A percentile compares a stretch with the other conserved stretches of the same genome.
Conservation (phyloP, 1,140 invertebrate genomes). For the Papilio polytes region DNA sequence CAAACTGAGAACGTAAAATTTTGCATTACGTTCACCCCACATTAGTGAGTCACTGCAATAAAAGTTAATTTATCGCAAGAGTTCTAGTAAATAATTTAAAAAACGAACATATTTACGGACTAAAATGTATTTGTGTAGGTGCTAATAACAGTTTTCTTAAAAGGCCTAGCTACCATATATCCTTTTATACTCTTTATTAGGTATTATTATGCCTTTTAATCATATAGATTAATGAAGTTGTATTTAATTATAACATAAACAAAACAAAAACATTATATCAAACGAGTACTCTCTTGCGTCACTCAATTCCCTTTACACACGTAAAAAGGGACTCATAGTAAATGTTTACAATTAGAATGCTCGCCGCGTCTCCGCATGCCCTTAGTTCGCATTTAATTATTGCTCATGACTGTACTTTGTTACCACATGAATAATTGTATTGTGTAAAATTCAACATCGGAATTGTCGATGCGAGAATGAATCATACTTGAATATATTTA, state of each 20-base stretch:
- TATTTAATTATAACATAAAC: background rate
- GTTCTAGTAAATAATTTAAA: background rate
- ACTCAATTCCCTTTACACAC: constrained; percentile 4
- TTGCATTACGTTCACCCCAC: constrained; percentile 52
- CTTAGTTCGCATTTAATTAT: constrained; percentile 13
- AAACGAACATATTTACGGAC: background rate
- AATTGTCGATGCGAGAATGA: background rate
- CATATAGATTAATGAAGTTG: background rate
- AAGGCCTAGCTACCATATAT: background rate
- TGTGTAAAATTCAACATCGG: constrained; percentile 1
- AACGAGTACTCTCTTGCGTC: background rate
- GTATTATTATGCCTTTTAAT: background rate
- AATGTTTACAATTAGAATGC: constrained; percentile 27
- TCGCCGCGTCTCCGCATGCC: background rate
- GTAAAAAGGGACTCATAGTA: background rate
- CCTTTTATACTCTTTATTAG: background rate
- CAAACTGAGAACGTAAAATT: constrained; percentile 56
- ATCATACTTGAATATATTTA: constrained; percentile 11
- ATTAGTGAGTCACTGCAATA: constrained; percentile 50
- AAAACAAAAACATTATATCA: background rate
- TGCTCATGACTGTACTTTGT: constrained; percentile 28
- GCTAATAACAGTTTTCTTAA: no score
- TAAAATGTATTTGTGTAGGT: background rate
- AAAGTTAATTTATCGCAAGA: constrained; percentile 40
- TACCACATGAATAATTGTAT: constrained; percentile 28